Base-by-base conservation (phyloP, 1,140 invertebrate species). In the Drosophila prosaltans region DNA sequence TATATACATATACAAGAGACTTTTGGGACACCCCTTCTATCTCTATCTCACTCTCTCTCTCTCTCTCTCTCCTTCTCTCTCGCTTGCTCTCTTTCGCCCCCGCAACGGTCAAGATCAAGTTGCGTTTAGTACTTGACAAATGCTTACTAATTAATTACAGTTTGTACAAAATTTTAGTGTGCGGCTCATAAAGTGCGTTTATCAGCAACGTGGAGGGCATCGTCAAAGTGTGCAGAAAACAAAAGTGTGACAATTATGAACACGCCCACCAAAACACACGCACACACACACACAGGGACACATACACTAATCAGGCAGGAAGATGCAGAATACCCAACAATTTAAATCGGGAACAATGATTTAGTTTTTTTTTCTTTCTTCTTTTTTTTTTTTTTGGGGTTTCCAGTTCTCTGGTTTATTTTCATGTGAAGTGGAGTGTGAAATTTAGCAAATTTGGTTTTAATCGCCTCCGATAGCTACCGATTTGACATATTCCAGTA, bases 71-170 rank as follows among this genome's bases (percentile, higher is more conserved):
- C 41, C 2, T 24, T 21, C 7, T 2, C 21, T 36, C 32, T 36
- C 28, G 0, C 51, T 43, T 48, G 60, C 36, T 36, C 32, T 36
- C 8, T 1, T 7, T 24, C 45, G 39, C 45, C n/a, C 65, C 21
- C 16, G 41, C 30, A 54, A 16, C 43, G 43, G 39, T 7, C 26
- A 32, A 59, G 58, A 40, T 40, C 68, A 71, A 60, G 68, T 69
- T 65, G 59, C 69, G 80, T 88, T 89, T 88, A 89, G 78, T 91
- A 91, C 86, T 91, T 91, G 90, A 91, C 90, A 91, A 91, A 91
- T 91, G 90, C 80, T 90, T 91, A 91, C 90, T 91, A 91, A 91
- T 91, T 91, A 91, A 91, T 91, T 91, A 91, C 90, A 91, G 90
- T 91, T 91, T 91, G 90, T 91, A 91, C 90, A 91, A 91, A 90